Evolutionary conservation across 2,888 invertebrate species (phyloP), one percentile per base, ranked within the genome.

Genomic region (Netelia melanura): DNA sequence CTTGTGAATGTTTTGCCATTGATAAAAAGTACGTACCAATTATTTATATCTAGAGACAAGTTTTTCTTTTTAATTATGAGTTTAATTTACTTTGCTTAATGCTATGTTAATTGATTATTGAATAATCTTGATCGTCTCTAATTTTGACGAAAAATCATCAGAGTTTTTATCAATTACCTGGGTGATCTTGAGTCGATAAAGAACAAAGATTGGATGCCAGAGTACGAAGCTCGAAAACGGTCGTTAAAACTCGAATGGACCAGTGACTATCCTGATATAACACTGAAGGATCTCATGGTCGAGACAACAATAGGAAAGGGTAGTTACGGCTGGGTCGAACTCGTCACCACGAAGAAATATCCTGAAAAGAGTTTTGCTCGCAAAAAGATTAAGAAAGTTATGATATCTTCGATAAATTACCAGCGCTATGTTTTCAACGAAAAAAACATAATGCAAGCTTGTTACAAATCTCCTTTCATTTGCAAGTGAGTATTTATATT

Each of bases 261-360:
- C 14, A 87, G 85, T 67, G 95, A 96, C 89, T 96, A 96, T 92
- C 95, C 95, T 38, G 95, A 96, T 83, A 95, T 99, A 14, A 95
- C 96, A 83, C 94, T 98, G 58, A 95, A 96, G 21, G 97, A 98
- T 90, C 94, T 99, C 86, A 96, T 97, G 89, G 96, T 97, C 75
- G 95, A 98, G 10, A 97, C 97, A 25, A 98, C 98, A 0, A 95
- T 99, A 88, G 98, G 98, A 1, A 97, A 98, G 10, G 98, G 98
- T 2, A 98, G 98, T 0, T 98, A 98, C 91, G 98, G 98, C 0
- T 95, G 97, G n/a, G 98, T 98, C 0, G 98, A 97, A 92, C 94
- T 98, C 85, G 93, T 94, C 0, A 89, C 90, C 9, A 87, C 92
- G 10, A 85, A 86, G 8, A 87, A 95, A 1, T 85, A 88, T 72